Evolutionary conservation across 2,888 invertebrate species (phyloP).

Genomic region (Hemithea aestivaria): DNA sequence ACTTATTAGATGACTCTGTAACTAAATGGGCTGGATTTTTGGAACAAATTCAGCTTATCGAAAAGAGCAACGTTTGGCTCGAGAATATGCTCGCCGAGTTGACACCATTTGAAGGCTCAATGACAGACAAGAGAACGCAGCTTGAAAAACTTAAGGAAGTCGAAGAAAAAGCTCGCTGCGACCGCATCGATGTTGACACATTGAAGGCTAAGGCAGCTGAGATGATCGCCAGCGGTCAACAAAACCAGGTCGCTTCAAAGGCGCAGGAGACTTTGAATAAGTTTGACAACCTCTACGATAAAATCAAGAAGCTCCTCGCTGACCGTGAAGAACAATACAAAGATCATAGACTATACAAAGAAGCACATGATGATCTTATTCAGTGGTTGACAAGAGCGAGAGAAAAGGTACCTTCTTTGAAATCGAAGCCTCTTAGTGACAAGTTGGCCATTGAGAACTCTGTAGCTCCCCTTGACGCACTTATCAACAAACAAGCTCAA

Average conservation of each 20-base stretch:
- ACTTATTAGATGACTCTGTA: slow-evolving; percentile 91
- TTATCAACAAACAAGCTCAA: slow-evolving; percentile 93
- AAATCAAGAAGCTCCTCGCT: slow-evolving; percentile 85
- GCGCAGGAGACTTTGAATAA: slow-evolving; percentile 91
- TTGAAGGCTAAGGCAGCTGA: slow-evolving; percentile 90
- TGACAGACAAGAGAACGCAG: slow-evolving; percentile 92
- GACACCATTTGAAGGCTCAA: slow-evolving; percentile 86
- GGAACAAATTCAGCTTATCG: slow-evolving; percentile 91
- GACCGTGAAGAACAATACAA: slow-evolving; percentile 92
- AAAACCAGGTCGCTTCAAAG: slow-evolving; percentile 89
- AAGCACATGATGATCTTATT: slow-evolving; percentile 93
- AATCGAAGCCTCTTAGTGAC: slow-evolving; percentile 90
- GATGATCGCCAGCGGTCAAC: slow-evolving; percentile 91
- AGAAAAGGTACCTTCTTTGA: slow-evolving; percentile 92
- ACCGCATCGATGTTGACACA: slow-evolving; percentile 93
- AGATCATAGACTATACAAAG: slow-evolving; percentile 93
- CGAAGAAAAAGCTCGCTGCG: slow-evolving; percentile 93
- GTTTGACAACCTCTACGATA: slow-evolving; percentile 88
- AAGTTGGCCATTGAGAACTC: slow-evolving; percentile 93
- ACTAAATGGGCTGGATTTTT: slow-evolving; percentile 94
- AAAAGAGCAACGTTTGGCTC: slow-evolving; percentile 89
- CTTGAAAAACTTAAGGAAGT: slow-evolving; percentile 90
- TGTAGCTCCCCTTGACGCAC: slow-evolving; percentile 90
- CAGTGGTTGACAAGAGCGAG: slow-evolving; percentile 93
- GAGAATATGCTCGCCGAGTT: slow-evolving; percentile 86